phyloP scores from a whole-genome alignment of 2,888 invertebrate species.

The Limnephilus marmoratus region DNA sequence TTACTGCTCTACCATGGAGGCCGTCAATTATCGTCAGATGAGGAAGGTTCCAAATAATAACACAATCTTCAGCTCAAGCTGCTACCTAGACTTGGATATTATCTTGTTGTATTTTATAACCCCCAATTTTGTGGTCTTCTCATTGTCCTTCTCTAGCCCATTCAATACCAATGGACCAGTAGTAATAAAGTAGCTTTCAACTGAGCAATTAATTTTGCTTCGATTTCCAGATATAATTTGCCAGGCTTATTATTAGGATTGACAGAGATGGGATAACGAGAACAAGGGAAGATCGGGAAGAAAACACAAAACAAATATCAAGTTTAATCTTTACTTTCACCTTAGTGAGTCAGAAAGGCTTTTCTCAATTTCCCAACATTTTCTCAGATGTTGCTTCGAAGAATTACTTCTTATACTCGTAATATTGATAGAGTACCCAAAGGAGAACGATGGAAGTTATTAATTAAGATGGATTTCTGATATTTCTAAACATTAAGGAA shows the following conservation, averaged over 20 bases:
- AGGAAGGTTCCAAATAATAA: neutral
- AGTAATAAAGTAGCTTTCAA: neutral
- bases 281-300: neutral
- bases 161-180: neutral
- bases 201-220: constrained; percentile 18
- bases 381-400: neutral
- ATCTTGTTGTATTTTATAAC: neutral
- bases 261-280: neutral
- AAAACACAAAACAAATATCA: neutral
- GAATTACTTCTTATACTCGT: neutral
- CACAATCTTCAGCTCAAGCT: neutral
- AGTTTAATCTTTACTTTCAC: neutral
- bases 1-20: neutral
- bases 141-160: neutral
- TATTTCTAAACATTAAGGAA: neutral
- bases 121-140: neutral
- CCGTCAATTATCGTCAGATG: neutral
- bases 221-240: constrained; percentile 25
- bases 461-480: neutral
- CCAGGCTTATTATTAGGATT: constrained; percentile 3
- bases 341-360: neutral
- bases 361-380: neutral
- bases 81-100: neutral
- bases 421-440: neutral
- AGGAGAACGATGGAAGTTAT: neutral